phyloP scores from a whole-genome alignment of 2,888 invertebrate species.

The Apomyelois bistriatella region DNA sequence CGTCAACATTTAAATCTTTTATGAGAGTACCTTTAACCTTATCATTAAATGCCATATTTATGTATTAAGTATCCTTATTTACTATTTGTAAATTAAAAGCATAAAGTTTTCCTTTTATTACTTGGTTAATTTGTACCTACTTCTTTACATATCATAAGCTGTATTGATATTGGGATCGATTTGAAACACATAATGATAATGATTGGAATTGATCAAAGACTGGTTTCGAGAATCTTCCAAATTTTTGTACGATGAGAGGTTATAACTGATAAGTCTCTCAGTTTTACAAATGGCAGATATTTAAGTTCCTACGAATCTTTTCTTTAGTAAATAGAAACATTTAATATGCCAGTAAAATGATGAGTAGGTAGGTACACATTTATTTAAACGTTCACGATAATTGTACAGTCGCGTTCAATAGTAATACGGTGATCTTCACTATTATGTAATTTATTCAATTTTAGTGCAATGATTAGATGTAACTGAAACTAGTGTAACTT shows the following conservation, averaged over 20 bases:
- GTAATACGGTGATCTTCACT: slow-evolving; percentile 61
- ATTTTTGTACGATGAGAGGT: slow-evolving; percentile 18
- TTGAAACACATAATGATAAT: slow-evolving; percentile 47
- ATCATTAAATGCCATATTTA: slow-evolving; percentile 78
- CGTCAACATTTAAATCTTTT: slow-evolving; percentile 74
- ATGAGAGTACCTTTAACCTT: slow-evolving; percentile 73
- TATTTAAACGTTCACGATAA: slow-evolving; percentile 26
- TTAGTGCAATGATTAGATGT: slow-evolving; percentile 79
- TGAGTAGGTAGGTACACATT: slow-evolving; percentile 41
- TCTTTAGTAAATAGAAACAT: slow-evolving; percentile 28
- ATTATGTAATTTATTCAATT: slow-evolving; percentile 74
- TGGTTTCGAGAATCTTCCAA: slow-evolving; percentile 58
- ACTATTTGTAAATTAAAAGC: slow-evolving; percentile 41
- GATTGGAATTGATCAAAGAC: slow-evolving; percentile 77
- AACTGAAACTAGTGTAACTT: slow-evolving; percentile 62
- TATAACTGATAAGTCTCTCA: slow-evolving; percentile 32
- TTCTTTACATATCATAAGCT: slow-evolving; percentile 54
- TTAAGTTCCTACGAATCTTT: slow-evolving; percentile 47
- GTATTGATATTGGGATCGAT: slow-evolving; percentile 31
- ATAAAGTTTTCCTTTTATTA: slow-evolving; percentile 37
- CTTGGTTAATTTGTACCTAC: slow-evolving; percentile 46
- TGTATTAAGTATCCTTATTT: slow-evolving; percentile 67
- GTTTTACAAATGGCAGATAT: slow-evolving; percentile 36
- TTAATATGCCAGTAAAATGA: slow-evolving; percentile 28
- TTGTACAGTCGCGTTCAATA: slow-evolving; percentile 42